Evolutionary conservation across 2,888 invertebrate species (phyloP), one percentile per base, ranked within the genome.

Genomic region (Dryocosmus kuriphilus): DNA sequence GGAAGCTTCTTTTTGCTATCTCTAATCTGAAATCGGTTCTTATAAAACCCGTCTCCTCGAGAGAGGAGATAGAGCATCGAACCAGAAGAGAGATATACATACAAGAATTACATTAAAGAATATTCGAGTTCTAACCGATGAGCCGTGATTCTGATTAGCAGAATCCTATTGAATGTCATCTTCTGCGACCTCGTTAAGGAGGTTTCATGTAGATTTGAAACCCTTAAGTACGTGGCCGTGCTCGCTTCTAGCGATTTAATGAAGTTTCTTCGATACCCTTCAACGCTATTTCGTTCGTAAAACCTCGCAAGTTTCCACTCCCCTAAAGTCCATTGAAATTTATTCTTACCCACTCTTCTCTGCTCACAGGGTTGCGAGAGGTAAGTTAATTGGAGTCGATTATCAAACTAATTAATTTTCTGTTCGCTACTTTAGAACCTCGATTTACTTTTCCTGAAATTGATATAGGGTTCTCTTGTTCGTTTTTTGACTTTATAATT

Each of bases 71-170:
- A 60, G 77, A 77, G 80, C 76, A 82, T 76, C 80, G 80, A 81
- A 81, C 82, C 78, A 82, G 77, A 83, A 80, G 78, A 80, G 77
- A 80, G 82, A 83, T 81, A 83, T 75, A 80, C 80, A 74, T 24
- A n/a, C n/a, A 62, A 19, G 38, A 19, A 46, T 57, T 57, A 65
- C 65, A 76, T 76, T 65, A 57, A 74, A 62, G 32, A 75, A 80
- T 76, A 62, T 57, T 51, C 73, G 77, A 78, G 60, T 38, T 60
- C 30, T 76, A 77, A 61, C 76, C 79, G 76, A 80, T 82, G 80
- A 80, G 79, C 76, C 75, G 78, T 80, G 71, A 67, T 75, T 80
- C 30, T 74, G 81, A 81, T 81, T 81, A 80, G 77, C 74, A n/a
- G 71, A 75, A 79, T 80, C 75, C 67, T 32, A 73, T 55, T 55